Percentiles rank a stretch among this genome's conserved stretches.
Evolutionary conservation across 1,140 invertebrate species (phyloP).

Genomic region (Drosophila tsacasi): DNA sequence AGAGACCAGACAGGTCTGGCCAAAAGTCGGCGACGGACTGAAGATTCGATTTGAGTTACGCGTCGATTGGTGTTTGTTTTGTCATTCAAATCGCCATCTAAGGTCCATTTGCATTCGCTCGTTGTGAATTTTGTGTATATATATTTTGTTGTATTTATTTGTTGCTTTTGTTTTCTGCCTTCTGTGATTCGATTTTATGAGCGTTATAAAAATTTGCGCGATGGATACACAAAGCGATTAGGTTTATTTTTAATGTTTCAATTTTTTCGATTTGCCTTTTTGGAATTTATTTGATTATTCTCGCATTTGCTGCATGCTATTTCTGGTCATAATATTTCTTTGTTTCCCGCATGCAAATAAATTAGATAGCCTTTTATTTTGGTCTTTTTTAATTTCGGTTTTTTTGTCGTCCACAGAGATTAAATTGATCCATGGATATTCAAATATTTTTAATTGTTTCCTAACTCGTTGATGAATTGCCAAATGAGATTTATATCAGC

Average conservation of each 20-base stretch:
- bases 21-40: conserved; percentile 14
- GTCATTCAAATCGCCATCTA: conserved; percentile 69
- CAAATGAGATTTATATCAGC: conserved; percentile 5
- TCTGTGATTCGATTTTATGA: conserved; percentile 50
- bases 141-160: conserved; percentile 1
- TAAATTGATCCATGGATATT: conserved; percentile 9
- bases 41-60: conserved; percentile 38
- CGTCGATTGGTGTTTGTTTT: conserved; percentile 53
- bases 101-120: conserved; percentile 56
- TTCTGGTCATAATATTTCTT: conserved; percentile 51
- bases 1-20: conserved; percentile 30
- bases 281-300: conserved; percentile 46
- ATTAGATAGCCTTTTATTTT: conserved; percentile 24
- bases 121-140: conserved; percentile 15
- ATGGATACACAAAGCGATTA: conserved; percentile 71
- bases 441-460: conserved; percentile 34
- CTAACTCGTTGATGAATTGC: conserved; percentile 26
- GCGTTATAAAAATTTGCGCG: conserved; percentile 63
- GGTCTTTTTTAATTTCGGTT: conserved; percentile 33
- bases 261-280: conserved; percentile 48
- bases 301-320: conserved; percentile 43
- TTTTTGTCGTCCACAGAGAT: background rate
- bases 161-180: conserved; percentile 5
- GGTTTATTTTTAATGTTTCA: conserved; percentile 67
- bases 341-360: conserved; percentile 32